Conservation (phyloP, 2,888 invertebrate species). For the Callyntrura sp. region DNA sequence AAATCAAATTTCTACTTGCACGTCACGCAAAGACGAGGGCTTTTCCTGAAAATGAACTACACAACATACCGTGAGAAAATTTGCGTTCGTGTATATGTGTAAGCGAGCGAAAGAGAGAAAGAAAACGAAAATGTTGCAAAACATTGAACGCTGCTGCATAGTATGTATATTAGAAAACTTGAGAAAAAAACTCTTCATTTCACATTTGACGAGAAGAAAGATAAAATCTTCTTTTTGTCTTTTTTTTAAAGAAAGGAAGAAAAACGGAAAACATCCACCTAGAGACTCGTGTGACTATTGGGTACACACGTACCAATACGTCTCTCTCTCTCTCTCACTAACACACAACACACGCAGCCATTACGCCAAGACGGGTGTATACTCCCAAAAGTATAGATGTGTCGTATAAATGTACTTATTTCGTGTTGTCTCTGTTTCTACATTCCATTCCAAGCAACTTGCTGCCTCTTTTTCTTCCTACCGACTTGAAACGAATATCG, state of each 20-base stretch:
- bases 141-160: background rate
- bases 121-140: background rate
- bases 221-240: background rate
- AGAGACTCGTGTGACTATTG: slow-evolving; percentile 77
- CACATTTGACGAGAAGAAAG: too few species aligned
- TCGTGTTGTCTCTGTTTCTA: background rate
- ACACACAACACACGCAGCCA: too few species aligned
- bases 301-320: slow-evolving; percentile 10
- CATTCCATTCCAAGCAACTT: slow-evolving; percentile 7
- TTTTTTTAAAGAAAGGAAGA: slow-evolving; percentile 46
- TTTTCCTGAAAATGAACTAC: too few species aligned
- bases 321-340: slow-evolving; percentile 52
- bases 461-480: slow-evolving; percentile 23
- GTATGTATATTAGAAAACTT: background rate
- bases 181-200: background rate
- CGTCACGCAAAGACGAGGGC: too few species aligned
- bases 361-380: background rate
- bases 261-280: slow-evolving; percentile 71
- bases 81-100: too few species aligned
- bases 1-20: too few species aligned
- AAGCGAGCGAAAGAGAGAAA: background rate
- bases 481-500: slow-evolving; percentile 76
- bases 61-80: too few species aligned
- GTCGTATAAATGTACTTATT: background rate
- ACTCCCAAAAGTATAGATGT: background rate